Conservation (phyloP, 2,888 invertebrate species). For the Spisula subtruncata region DNA sequence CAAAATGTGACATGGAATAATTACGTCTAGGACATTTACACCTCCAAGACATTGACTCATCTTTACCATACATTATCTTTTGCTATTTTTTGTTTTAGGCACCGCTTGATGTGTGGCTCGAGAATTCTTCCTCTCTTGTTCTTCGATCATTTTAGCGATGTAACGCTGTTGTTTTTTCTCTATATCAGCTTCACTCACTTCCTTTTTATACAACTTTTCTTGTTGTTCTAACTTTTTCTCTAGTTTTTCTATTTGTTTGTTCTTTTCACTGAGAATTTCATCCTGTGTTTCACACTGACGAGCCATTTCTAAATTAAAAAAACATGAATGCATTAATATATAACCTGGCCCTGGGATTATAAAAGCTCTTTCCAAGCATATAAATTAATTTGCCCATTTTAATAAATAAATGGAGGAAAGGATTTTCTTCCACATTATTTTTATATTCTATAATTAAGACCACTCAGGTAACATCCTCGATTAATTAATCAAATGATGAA, state of each 20-base stretch:
- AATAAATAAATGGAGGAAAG: no score
- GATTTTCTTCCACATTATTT: no score
- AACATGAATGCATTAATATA: neutral
- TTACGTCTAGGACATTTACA: no score
- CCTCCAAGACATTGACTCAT: neutral
- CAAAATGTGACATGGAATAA: no score
- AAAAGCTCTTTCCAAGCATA: no score
- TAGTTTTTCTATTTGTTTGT: slow-evolving; percentile 73
- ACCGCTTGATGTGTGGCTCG: slow-evolving; percentile 57
- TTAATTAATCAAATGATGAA: no score
- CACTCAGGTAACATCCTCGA: no score
- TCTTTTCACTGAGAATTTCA: slow-evolving; percentile 72
- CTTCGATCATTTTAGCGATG: slow-evolving; percentile 72
- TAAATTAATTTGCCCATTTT: no score
- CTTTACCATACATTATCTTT: slow-evolving; percentile 47
- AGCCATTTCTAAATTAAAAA: slow-evolving; percentile 68
- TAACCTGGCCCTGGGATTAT: no score
- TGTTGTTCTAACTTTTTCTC: slow-evolving; percentile 74
- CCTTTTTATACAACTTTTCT: slow-evolving; percentile 74
- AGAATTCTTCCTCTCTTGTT: slow-evolving; percentile 72
- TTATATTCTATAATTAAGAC: no score
- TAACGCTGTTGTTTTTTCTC: slow-evolving; percentile 76
- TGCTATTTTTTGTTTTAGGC: slow-evolving; percentile 66
- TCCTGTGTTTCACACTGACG: slow-evolving; percentile 75
- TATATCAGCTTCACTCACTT: slow-evolving; percentile 75